A percentile compares a stretch with the other conserved stretches of the same genome.
Conservation (phyloP, 2,797 vertebrate species). For the Sebastes wilsoni region DNA sequence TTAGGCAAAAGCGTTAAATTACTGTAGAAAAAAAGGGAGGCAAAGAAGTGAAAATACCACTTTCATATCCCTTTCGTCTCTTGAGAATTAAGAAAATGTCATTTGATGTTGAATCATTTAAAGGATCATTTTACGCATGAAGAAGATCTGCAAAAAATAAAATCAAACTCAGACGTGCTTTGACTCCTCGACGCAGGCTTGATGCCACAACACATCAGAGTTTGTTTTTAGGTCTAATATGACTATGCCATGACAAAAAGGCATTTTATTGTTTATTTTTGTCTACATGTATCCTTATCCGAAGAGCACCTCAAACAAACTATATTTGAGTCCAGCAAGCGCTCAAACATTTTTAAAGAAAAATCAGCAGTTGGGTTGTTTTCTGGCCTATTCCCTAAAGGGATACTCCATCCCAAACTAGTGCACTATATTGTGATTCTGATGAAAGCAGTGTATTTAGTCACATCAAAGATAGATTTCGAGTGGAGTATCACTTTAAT, state of each 20-base stretch:
- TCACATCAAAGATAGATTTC: neutral
- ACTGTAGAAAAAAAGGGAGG: neutral
- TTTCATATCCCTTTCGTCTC: neutral
- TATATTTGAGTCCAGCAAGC: neutral
- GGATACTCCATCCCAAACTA: neutral
- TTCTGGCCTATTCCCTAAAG: neutral
- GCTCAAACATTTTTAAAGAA: neutral
- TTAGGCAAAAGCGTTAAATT: neutral
- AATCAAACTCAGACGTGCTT: too few relatives aligned
- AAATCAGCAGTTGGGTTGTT: neutral
- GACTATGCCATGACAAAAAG: neutral
- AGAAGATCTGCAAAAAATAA: neutral
- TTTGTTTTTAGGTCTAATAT: neutral
- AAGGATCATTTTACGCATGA: neutral
- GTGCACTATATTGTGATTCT: neutral
- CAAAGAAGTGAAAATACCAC: neutral
- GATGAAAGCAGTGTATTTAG: neutral
- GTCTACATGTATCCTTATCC: neutral
- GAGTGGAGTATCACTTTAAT: neutral
- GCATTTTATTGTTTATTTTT: neutral
- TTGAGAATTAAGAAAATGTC: neutral
- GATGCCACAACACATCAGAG: neutral
- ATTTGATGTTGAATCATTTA: neutral
- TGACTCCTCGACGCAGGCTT: neutral
- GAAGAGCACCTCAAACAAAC: neutral